These are phyloP conservation scores for Drosophila anomalata DNA, from an alignment of 2,888 invertebrate species.

Conservation along the genomic window DNA sequence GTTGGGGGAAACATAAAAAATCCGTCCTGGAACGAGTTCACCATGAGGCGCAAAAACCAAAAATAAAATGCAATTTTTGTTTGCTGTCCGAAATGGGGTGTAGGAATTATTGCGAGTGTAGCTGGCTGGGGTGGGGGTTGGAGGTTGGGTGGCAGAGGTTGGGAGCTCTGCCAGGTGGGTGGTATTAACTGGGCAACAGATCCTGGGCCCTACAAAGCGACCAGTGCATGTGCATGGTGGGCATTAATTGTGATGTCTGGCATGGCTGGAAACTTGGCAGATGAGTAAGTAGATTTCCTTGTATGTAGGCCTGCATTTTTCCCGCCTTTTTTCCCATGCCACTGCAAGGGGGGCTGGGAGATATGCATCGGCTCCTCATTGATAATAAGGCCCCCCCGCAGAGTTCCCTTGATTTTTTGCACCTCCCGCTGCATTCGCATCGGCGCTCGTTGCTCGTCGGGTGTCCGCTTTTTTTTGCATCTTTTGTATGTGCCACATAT, in stretches of 20 bases:
- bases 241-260: slow-evolving; percentile 79
- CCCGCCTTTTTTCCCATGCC: slow-evolving; percentile 6
- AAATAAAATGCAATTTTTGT: slow-evolving; percentile 80
- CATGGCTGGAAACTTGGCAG: slow-evolving; percentile 56
- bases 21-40: slow-evolving; percentile 44
- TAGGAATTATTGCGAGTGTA: slow-evolving; percentile 69
- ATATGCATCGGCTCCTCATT: slow-evolving; percentile 59
- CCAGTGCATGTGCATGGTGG: slow-evolving; percentile 42
- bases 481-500: slow-evolving; percentile 38
- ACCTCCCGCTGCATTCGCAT: slow-evolving; percentile 52
- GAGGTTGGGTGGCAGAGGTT: neutral
- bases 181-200: slow-evolving; percentile 64
- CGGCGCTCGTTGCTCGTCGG: slow-evolving; percentile 46
- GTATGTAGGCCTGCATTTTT: slow-evolving; percentile 61
- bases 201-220: slow-evolving; percentile 15
- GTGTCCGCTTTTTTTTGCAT: slow-evolving; percentile 53
- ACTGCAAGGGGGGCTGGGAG: neutral
- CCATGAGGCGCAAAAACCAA: slow-evolving; percentile 57
- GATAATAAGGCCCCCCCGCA: slow-evolving; percentile 72
- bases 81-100: slow-evolving; percentile 58
- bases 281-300: slow-evolving; percentile 80
- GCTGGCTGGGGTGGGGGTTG: slow-evolving; percentile 10
- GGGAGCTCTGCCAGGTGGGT: slow-evolving; percentile 53
- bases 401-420: slow-evolving; percentile 8
- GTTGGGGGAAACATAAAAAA: slow-evolving; percentile 25